Evolutionary conservation across 2,888 invertebrate genomes (phyloP).

Genomic region (Pherbina coryleti): DNA sequence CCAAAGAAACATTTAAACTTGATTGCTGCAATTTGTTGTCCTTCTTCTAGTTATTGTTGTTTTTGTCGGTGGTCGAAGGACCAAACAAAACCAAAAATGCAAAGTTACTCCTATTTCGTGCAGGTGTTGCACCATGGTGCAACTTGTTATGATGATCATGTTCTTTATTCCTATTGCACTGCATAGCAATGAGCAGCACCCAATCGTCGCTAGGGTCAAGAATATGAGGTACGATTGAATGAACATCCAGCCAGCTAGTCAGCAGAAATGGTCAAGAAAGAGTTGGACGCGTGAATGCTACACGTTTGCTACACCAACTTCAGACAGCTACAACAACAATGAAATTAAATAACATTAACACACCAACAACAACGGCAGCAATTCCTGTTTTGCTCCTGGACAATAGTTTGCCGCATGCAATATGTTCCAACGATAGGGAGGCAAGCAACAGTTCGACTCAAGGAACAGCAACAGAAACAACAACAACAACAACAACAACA

Average conservation of each 20-base stretch:
- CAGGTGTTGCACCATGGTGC: too few species aligned
- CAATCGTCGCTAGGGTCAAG: too few species aligned
- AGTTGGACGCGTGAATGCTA: background rate
- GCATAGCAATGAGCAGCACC: background rate
- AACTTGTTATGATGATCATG: background rate
- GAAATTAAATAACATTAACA: background rate
- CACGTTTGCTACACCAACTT: background rate
- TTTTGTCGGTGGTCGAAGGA: background rate
- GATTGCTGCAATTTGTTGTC: constrained; percentile 15
- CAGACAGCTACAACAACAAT: background rate
- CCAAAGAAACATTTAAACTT: constrained; percentile 10
- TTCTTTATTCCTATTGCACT: background rate
- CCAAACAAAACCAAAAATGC: too few species aligned
- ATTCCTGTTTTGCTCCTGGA: background rate
- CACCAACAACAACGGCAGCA: background rate
- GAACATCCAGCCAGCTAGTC: background rate
- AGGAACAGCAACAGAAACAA: background rate
- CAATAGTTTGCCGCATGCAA: constrained; percentile 1
- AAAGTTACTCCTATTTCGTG: too few species aligned
- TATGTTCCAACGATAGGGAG: background rate
- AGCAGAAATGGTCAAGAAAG: background rate
- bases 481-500: background rate
- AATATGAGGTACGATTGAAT: background rate
- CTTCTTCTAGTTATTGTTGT: background rate
- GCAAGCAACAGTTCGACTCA: background rate